A percentile compares a stretch with the other conserved stretches of the same genome.
Conservation (phyloP, 2,888 invertebrate species). For the Phengaris alcon region DNA sequence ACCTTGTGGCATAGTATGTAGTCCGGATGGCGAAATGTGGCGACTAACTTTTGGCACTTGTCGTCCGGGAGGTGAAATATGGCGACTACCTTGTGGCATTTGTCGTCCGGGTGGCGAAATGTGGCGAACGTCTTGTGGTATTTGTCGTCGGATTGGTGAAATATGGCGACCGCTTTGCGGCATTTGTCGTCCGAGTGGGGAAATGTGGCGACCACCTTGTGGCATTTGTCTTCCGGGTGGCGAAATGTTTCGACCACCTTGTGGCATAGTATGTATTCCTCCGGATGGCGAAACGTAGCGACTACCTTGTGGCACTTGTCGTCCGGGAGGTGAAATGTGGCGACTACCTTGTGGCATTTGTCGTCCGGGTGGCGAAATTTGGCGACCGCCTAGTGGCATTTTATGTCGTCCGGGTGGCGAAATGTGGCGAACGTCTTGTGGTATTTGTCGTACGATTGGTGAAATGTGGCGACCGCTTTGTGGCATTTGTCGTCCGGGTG, state of each 20-base stretch:
- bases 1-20: background rate
- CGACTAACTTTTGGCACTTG: background rate
- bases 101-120: background rate
- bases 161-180: background rate
- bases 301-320: background rate
- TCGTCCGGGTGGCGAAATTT: background rate
- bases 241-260: background rate
- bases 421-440: background rate
- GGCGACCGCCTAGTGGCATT: background rate
- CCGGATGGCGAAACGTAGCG: background rate
- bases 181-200: slow-evolving; percentile 36
- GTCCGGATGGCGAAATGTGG: background rate
- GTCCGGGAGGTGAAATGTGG: background rate
- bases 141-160: background rate
- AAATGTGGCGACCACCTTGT: background rate
- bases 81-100: background rate
- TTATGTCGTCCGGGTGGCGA: background rate
- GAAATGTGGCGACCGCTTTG: background rate
- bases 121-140: background rate
- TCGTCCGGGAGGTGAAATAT: background rate
- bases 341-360: background rate
- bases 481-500: background rate
- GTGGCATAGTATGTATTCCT: background rate
- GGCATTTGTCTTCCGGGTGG: background rate
- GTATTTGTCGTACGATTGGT: slow-evolving; percentile 36